A percentile compares a stretch with the other conserved stretches of the same genome.
Evolutionary conservation across 2,797 vertebrate genomes (phyloP).

Genomic region (Phataginus tricuspis): DNA sequence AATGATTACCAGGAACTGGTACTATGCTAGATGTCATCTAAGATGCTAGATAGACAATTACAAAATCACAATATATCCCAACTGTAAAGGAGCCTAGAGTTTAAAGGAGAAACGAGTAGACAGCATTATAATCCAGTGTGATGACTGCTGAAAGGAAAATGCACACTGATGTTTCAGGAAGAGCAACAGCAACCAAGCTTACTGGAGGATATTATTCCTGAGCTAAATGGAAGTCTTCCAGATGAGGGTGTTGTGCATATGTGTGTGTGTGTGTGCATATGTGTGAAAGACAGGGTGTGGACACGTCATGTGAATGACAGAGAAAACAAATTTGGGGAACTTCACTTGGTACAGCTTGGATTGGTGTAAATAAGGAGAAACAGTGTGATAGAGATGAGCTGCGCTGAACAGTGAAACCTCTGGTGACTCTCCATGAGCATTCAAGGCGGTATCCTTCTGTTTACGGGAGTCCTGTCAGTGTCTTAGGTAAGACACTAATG

Average conservation of each 20-base stretch:
- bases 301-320: too few species aligned
- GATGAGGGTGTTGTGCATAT: background rate
- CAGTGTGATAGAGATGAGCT: rapidly evolving
- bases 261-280: background rate
- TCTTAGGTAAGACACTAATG: background rate
- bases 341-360: background rate
- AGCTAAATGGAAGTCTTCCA: background rate
- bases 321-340: background rate
- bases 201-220: background rate
- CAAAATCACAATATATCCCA: background rate
- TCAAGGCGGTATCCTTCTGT: rapidly evolving
- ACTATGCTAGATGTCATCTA: background rate
- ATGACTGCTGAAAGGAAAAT: background rate
- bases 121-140: background rate
- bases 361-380: background rate
- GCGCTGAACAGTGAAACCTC: rapidly evolving
- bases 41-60: background rate
- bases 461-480: rapidly evolving
- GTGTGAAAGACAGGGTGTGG: background rate
- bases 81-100: background rate
- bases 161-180: background rate
- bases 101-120: background rate
- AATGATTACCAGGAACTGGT: too few species aligned
- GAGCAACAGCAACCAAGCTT: too few species aligned
- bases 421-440: rapidly evolving